Percentiles rank a stretch among this genome's conserved stretches.
phyloP scores from a whole-genome alignment of 2,888 invertebrate species.

The Choreutis nemorana region DNA sequence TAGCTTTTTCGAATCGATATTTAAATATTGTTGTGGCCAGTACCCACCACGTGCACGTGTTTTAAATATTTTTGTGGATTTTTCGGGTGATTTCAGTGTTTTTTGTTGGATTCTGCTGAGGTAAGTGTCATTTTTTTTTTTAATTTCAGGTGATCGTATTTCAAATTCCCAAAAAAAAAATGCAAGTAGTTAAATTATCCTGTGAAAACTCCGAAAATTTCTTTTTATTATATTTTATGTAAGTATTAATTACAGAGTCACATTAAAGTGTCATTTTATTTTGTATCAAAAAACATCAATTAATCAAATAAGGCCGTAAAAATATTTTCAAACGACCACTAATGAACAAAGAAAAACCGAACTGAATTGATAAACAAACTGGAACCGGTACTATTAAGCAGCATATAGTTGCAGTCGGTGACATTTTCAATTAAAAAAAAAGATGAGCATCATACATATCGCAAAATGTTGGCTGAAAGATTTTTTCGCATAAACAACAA shows the following conservation, averaged over 20 bases:
- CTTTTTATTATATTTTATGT: no score
- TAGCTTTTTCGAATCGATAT: slow-evolving; percentile 19
- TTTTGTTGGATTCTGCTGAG: slow-evolving; percentile 2
- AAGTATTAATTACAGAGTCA: no score
- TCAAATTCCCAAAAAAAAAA: no score
- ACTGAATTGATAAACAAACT: slow-evolving; percentile 30
- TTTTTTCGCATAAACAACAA: not conserved
- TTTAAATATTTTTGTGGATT: slow-evolving; percentile 27
- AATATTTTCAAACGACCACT: slow-evolving; percentile 15
- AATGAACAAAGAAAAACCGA: slow-evolving; percentile 33
- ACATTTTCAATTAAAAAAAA: slow-evolving; percentile 53
- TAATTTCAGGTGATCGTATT: no score
- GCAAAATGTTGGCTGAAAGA: not conserved
- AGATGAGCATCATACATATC: slow-evolving; percentile 17
- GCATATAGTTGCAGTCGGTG: slow-evolving; percentile 32
- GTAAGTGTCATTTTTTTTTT: slow-evolving; percentile 6
- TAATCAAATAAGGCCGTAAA: slow-evolving; percentile 8
- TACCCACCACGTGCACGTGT: slow-evolving; percentile 24
- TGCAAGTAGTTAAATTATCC: no score
- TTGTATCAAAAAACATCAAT: no score
- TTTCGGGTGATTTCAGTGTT: slow-evolving; percentile 3
- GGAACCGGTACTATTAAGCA: slow-evolving; percentile 43
- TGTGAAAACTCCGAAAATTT: no score
- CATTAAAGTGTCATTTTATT: no score
- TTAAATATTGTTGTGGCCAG: slow-evolving; percentile 25